A percentile compares a stretch with the other conserved stretches of the same genome.
Conservation (phyloP, 2,113 vertebrate species). For the Oxygymnocypris stewartii region DNA sequence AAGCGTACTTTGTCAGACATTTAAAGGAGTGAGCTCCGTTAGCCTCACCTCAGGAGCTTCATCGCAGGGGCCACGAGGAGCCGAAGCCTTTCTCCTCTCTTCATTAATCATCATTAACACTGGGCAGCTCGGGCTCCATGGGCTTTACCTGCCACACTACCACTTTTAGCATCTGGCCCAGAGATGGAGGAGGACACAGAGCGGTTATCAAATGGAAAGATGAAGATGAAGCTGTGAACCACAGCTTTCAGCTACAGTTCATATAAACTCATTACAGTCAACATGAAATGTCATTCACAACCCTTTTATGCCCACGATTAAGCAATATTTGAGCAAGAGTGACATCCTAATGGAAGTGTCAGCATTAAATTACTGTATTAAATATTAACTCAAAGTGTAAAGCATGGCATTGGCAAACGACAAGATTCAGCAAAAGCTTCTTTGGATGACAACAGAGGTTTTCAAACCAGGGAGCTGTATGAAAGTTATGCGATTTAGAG, state of each 20-base stretch:
- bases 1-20: constrained; percentile 38
- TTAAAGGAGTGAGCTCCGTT: constrained; percentile 28
- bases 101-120: constrained; percentile 61
- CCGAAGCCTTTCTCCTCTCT: constrained; percentile 32
- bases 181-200: constrained; percentile 27
- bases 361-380: background rate
- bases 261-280: background rate
- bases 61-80: constrained; percentile 31
- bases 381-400: background rate
- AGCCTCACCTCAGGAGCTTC: constrained; percentile 44
- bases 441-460: background rate
- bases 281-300: background rate
- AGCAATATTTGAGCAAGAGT: background rate
- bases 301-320: background rate
- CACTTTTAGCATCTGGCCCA: constrained; percentile 46
- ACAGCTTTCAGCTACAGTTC: background rate
- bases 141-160: constrained; percentile 26
- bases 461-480: background rate
- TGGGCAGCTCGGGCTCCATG: background rate
- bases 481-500: no score
- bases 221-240: background rate
- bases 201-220: background rate
- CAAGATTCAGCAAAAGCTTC: background rate
- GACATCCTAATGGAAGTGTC: background rate
- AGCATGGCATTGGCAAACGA: background rate